Evolutionary conservation across 1,140 invertebrate genomes (phyloP).

Genomic region (Mylabris phalerata): DNA sequence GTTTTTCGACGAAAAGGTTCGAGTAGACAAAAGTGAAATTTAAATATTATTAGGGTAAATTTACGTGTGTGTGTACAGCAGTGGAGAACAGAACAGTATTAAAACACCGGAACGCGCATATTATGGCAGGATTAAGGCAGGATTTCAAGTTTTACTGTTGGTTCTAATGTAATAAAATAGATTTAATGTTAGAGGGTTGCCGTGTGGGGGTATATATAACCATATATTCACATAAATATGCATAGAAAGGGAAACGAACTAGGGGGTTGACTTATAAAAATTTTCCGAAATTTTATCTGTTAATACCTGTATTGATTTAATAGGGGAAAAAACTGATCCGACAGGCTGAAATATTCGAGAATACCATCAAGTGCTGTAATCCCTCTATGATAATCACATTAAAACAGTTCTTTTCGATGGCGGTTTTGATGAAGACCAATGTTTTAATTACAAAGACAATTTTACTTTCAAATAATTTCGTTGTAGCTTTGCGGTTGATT

Average conservation of each 20-base stretch:
- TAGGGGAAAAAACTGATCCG: background rate
- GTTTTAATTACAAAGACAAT: background rate
- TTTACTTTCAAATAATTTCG: too few species aligned
- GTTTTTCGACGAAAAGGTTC: too few species aligned
- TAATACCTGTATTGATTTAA: background rate
- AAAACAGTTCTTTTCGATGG: background rate
- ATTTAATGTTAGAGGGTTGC: constrained; percentile 18
- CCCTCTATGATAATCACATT: background rate
- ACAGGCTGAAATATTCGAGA: background rate
- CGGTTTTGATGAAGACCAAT: constrained; percentile 1
- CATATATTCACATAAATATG: background rate
- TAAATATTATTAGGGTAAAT: too few species aligned
- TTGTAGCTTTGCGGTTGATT: too few species aligned
- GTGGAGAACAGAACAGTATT: constrained; percentile 1
- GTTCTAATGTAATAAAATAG: constrained; percentile 16
- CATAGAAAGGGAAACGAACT: constrained; percentile 1
- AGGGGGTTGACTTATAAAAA: background rate
- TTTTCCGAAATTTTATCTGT: too few species aligned
- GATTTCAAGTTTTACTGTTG: constrained; percentile 11
- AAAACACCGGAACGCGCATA: constrained; percentile 13
- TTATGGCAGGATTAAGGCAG: constrained; percentile 9
- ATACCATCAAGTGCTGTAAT: background rate
- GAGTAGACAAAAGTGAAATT: too few species aligned
- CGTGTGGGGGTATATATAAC: background rate
- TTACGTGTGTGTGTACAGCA: background rate